A percentile compares a stretch with the other conserved stretches of the same genome.
These are phyloP conservation scores for Agrochola lychnidis DNA, from an alignment of 2,888 invertebrate species.

Conservation along the genomic window DNA sequence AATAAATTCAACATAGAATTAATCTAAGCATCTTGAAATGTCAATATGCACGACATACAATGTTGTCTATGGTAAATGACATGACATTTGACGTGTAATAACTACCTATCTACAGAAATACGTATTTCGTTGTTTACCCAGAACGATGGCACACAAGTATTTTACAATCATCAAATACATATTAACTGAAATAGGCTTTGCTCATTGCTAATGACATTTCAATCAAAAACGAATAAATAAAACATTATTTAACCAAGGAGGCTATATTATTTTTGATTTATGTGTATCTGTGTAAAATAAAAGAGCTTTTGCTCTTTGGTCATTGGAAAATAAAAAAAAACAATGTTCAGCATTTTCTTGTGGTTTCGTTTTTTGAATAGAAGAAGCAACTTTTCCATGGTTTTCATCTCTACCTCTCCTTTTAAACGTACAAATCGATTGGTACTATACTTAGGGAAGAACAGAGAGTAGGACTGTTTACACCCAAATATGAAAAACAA, in stretches of 20 bases:
- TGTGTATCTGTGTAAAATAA: conserved; percentile 8
- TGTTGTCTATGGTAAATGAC: conserved; percentile 55
- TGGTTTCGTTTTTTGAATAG: neutral
- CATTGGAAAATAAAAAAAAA: neutral
- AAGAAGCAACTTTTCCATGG: neutral
- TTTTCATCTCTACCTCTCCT: neutral
- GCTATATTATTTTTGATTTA: conserved; percentile 20
- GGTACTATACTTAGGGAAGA: neutral
- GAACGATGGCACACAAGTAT: conserved; percentile 40
- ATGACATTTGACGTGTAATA: conserved; percentile 62
- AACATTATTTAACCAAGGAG: conserved; percentile 56
- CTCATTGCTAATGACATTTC: conserved; percentile 62
- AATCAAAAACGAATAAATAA: conserved; percentile 65
- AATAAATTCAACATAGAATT: conserved; percentile 7
- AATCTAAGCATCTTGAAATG: conserved; percentile 48
- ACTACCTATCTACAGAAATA: conserved; percentile 17
- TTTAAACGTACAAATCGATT: neutral
- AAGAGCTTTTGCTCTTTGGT: conserved; percentile 2
- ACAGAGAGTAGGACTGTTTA: neutral
- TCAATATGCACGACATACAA: conserved; percentile 31
- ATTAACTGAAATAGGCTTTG: conserved; percentile 65
- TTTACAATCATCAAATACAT: conserved; percentile 72
- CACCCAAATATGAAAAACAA: too few relatives aligned
- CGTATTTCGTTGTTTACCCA: conserved; percentile 45
- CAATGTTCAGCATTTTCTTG: neutral